Evolutionary conservation across 2,113 vertebrate species (phyloP), one percentile per base, ranked within the genome.

Genomic region (Macroglossus sobrinus): DNA sequence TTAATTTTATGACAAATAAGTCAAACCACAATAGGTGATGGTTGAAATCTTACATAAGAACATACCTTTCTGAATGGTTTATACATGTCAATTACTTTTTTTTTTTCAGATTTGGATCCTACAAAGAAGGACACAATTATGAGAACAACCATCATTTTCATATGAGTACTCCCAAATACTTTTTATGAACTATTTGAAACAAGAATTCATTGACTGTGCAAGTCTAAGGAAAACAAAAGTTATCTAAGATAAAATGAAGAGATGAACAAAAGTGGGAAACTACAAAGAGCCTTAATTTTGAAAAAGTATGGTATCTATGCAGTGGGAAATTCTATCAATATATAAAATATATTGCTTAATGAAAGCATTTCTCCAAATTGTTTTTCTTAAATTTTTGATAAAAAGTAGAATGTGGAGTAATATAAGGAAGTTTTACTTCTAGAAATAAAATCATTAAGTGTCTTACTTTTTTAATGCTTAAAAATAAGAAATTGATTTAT

Each of bases 141-240:
- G 96, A 98, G 68, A 98, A 88, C 43, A 98, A 97, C 93, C 98
- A 99, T 95, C 98, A 96, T 91, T 99, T 98, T 86, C 98, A 99
- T 93, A 99, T 98, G 98, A 99, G 97, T 92, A 99, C 98, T 55
- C 98, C 98, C 40, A 98, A 99, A 78, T 99, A 99, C 93, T 99
- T 99, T 94, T 86, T 98, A 84, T 90, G 12, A 96, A 79, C 26
- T 53, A 92, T 96, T 95, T 98, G 97, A 95, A 95, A 79, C 24
- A 81, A 94, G 68, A 84, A 96, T 96, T 84, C 47, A 76, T 84
- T 33, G 40, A 28, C 63, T 53, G 53, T 18, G 45, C 18, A 92
- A 94, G 4, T 69, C 55, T 43, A 94, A 80, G 68, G 69, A 26
- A n/a, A 57, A 69, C 55, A 79, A 92, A 55, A 86, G 28, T 26